Percentiles rank a stretch among this genome's conserved stretches.
Evolutionary conservation across 1,140 invertebrate species (phyloP).

Genomic region (Drosophila rufa): DNA sequence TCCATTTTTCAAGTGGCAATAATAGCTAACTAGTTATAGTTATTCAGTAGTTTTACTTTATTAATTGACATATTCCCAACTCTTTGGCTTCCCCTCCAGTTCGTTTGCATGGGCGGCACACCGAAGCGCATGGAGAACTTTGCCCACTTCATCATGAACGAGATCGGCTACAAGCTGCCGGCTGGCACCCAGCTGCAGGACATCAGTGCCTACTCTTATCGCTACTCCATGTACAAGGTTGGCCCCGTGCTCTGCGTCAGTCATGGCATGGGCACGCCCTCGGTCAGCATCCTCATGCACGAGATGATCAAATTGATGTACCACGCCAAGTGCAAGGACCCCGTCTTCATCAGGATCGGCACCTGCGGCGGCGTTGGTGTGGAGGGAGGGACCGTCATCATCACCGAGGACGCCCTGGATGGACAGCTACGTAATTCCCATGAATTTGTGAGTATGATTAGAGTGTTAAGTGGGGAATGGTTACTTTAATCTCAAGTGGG

Average conservation of each 20-base stretch:
- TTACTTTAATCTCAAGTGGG: not conserved
- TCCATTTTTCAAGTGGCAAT: not conserved
- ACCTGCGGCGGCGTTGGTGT: constrained; percentile 97
- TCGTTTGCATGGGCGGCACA: constrained; percentile 99
- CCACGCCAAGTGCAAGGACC: constrained; percentile 94
- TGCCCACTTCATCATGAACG: constrained; percentile 95
- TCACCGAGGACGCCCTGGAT: constrained; percentile 94
- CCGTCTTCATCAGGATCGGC: constrained; percentile 96
- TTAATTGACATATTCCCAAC: not conserved
- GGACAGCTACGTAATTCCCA: constrained; percentile 90
- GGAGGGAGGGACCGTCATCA: constrained; percentile 94
- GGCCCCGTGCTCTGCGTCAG: constrained; percentile 86
- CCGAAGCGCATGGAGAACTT: constrained; percentile 97
- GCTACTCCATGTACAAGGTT: constrained; percentile 99
- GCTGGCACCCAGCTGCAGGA: constrained; percentile 94
- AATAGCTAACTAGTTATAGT: not conserved
- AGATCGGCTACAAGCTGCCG: constrained; percentile 95
- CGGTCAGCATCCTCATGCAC: constrained; percentile 95
- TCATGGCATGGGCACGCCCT: constrained; percentile 98
- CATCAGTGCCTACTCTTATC: constrained; percentile 96
- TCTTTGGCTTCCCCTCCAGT: constrained; percentile 87
- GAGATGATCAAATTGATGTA: constrained; percentile 97
- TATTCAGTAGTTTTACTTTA: not conserved
- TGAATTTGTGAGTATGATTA: constrained; percentile 87
- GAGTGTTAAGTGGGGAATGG: not conserved